Evolutionary conservation across 2,113 vertebrate species (phyloP).

Genomic region (Tinamus guttatus): DNA sequence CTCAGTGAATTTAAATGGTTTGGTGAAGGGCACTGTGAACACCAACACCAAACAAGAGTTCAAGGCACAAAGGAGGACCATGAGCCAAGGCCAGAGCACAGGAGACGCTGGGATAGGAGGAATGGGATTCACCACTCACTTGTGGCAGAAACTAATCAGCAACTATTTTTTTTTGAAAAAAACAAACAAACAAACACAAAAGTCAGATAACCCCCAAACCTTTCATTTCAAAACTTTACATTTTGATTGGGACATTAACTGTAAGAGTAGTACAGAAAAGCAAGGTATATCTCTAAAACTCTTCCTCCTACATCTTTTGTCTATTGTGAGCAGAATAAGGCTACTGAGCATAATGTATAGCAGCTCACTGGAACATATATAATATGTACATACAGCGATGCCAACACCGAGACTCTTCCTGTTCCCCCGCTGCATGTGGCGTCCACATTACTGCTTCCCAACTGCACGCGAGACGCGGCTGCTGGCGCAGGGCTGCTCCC

Average conservation of each 20-base stretch:
- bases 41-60: background rate
- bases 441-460: background rate
- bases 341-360: background rate
- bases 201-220: background rate
- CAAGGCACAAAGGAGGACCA: background rate
- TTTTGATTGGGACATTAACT: background rate
- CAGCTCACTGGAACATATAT: rapidly evolving
- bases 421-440: background rate
- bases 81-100: background rate
- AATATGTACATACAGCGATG: background rate
- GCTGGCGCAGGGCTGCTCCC: background rate
- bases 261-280: background rate
- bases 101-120: rapidly evolving
- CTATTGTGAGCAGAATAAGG: background rate
- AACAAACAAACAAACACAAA: background rate
- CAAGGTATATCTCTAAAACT: too few species aligned
- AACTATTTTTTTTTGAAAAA: background rate
- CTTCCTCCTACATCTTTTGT: background rate
- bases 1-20: background rate
- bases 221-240: too few species aligned
- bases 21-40: background rate
- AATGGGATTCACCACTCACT: background rate
- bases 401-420: background rate
- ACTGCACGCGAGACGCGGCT: background rate
- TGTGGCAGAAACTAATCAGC: background rate